Base-by-base conservation (phyloP, 2,888 invertebrate genomes). In the Crossocerus cetratus region DNA sequence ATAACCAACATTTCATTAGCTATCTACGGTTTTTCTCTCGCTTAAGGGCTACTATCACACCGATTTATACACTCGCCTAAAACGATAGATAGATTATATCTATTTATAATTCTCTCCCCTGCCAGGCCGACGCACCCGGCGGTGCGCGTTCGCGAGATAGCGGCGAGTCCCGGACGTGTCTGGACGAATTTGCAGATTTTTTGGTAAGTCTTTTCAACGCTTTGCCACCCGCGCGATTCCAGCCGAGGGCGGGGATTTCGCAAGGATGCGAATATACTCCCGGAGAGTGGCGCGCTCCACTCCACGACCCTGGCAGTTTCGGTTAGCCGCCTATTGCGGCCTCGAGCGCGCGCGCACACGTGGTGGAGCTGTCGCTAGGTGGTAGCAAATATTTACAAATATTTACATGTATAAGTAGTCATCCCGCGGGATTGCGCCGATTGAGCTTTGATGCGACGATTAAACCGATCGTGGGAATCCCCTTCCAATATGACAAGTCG, bases 11-110 rank as follows among this genome's bases (percentile, higher is more conserved):
- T 83, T 85, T 84, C 69, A 82, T 85, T 86, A 70, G 82, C 85
- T 83, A 87, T 83, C 86, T 86, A 88, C 79, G 69, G 65, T 83
- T 32, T 32, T 23, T 32, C n/a, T 32, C n/a, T 82, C 77, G 72
- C 82, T 88, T 89, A 89, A 87, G 80, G 85, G 76, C 88, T 90
- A 89, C 88, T 90, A 90, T 90, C 90, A 90, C 90, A 90, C 90
- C 90, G 79, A 90, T 90, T 89, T 89, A 87, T 89, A 90, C 89
- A 89, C 86, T 80, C 75, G 81, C 69, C 83, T 86, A 86, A 86
- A 74, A 32, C 32, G 63, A 76, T 83, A 82, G 63, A 80, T 85
- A 82, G 70, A 82, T 32, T 8, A 32, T 32, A 32, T 32, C 32
- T 32, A 32, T 32, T 32, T 32, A 32, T 32, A 32, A 32, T 32